phyloP scores from a whole-genome alignment of 2,113 vertebrate species.

The Dasyornis broadbenti region DNA sequence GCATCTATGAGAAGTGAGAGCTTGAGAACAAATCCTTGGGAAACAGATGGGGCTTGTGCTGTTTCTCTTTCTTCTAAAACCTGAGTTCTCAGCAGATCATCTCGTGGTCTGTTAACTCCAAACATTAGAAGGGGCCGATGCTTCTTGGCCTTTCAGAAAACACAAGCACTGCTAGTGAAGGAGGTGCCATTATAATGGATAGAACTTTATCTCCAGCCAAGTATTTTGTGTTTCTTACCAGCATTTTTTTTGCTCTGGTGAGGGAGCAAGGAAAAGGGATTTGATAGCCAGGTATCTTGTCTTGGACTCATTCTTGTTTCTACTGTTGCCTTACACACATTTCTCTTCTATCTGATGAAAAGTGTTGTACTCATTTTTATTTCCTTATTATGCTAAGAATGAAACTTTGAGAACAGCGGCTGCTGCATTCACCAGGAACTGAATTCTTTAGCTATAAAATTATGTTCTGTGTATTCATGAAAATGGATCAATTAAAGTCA shows the following conservation, averaged over 20 bases:
- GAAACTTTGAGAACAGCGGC: background rate
- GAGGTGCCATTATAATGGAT: background rate
- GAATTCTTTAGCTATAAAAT: conserved; percentile 47
- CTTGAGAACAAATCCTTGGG: conserved; percentile 2
- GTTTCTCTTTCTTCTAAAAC: conserved; percentile 10
- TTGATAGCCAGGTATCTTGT: background rate
- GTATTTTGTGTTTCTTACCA: background rate
- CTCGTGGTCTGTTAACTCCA: background rate
- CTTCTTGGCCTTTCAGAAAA: background rate
- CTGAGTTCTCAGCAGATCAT: conserved; percentile 18
- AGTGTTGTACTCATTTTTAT: conserved; percentile 30
- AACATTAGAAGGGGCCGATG: background rate
- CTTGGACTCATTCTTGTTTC: background rate
- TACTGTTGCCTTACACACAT: background rate
- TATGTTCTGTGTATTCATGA: conserved; percentile 48
- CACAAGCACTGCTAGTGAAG: background rate
- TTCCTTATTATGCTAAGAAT: conserved; percentile 29
- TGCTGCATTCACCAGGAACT: conserved; percentile 9
- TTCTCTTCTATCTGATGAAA: conserved; percentile 13
- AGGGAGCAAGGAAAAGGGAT: background rate
- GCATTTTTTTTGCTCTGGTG: background rate
- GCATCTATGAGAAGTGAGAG: background rate
- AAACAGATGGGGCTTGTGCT: conserved; percentile 24
- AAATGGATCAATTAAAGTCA: conserved; percentile 64
- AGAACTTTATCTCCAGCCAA: background rate